Base-by-base conservation (phyloP, 2,113 vertebrate species). In the Pterocles orientalis region DNA sequence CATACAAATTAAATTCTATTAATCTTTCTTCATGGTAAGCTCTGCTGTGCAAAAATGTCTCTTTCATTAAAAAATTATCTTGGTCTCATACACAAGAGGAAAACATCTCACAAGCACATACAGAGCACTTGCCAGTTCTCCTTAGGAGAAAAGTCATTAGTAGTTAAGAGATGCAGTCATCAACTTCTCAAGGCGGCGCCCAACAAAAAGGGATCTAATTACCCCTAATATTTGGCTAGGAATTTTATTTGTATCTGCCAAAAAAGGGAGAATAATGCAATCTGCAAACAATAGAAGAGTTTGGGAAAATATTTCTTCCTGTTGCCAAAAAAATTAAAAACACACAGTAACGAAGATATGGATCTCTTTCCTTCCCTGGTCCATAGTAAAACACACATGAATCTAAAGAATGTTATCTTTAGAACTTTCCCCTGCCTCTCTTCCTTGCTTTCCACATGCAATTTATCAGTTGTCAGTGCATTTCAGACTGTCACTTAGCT, bases 251-350 rank as follows among this genome's bases (percentile, higher is more conserved):
- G 24, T 23, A 68, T 54, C 48, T 96, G 90, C 76, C 80, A 93
- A 93, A 92, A 73, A 39, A 7, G 2, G 26, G 29, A 88, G 65
- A 90, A 94, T 85, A 97, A 94, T 85, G 57, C 76, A 93, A 95
- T 86, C 60, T 75, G 56, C 57, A 96, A 88, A 94, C 88, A 96
- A 95, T 89, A 91, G 71, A 33, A 82, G 41, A 76, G 81, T 72
- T 79, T 47, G 83, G 76, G 86, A 93, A 93, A 84, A 48, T 53
- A 89, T 47, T 84, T 96, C 72, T 92, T 88, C 41, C 36, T 26
- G 41, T 45, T 94, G 92, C 92, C 86, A 96, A 93, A 95, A 94
- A 89, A 95, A 71, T 80, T 89, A 85, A 85, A 92, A 85, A 10
- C 61, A 85, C 60, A 70, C 48, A 87, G 56, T 81, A 94, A 94